These are phyloP conservation scores for Tachycineta bicolor DNA, from an alignment of 2,113 vertebrate genomes.

Conservation along the genomic window DNA sequence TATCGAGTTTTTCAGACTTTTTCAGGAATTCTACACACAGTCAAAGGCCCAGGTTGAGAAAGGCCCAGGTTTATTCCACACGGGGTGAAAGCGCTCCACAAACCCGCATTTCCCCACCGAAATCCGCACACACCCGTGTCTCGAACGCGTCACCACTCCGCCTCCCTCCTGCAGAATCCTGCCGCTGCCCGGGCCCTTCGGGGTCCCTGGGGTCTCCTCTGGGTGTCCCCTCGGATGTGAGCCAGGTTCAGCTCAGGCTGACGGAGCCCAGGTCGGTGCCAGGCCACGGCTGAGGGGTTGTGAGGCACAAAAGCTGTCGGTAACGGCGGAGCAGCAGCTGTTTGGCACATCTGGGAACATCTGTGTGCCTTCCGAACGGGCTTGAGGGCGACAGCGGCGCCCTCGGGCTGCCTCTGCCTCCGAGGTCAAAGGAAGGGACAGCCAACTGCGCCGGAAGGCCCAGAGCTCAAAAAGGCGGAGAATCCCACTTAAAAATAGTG, in stretches of 20 bases:
- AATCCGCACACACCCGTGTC: accelerated
- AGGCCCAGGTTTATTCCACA: accelerated
- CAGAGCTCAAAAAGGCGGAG: background rate
- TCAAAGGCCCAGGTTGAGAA: too few relatives aligned
- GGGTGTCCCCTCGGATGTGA: background rate
- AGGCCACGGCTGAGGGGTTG: accelerated
- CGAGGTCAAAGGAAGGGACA: background rate
- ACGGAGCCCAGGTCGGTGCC: accelerated
- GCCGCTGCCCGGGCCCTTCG: background rate
- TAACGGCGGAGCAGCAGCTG: accelerated
- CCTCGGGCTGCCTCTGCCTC: accelerated
- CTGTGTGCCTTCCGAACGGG: accelerated
- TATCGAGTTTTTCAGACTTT: accelerated
- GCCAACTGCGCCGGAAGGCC: accelerated
- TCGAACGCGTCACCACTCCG: accelerated
- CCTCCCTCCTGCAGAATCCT: background rate
- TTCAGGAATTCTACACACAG: background rate
- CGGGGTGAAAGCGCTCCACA: accelerated
- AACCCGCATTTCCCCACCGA: accelerated
- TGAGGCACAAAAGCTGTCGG: accelerated
- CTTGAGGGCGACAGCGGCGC: accelerated
- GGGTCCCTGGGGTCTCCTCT: background rate
- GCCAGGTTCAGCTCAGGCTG: background rate
- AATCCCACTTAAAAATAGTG: background rate
- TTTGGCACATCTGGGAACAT: accelerated